Conservation (phyloP, 2,888 invertebrate genomes). For the Caenorhabditis doughertyi region DNA sequence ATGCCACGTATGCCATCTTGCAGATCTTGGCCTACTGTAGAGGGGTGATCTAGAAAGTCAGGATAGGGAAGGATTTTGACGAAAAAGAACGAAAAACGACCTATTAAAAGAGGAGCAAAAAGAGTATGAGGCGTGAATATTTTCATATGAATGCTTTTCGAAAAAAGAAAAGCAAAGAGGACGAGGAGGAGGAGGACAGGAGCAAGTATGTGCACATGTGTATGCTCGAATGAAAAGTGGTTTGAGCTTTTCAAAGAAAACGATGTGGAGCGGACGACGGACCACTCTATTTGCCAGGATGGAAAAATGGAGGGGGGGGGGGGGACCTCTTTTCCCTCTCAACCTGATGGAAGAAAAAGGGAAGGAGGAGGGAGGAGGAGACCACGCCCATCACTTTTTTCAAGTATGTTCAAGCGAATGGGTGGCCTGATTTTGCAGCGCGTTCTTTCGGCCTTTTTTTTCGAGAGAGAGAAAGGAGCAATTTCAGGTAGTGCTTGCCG, state of each 20-base stretch:
- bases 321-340: slow-evolving; percentile 31
- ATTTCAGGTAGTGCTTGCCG: too few relatives aligned
- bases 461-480: too few relatives aligned
- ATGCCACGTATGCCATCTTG: slow-evolving; percentile 58
- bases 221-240: slow-evolving; percentile 62
- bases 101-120: too few relatives aligned
- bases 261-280: slow-evolving; percentile 28
- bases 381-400: slow-evolving; percentile 33
- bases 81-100: not conserved
- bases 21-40: not conserved
- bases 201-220: not conserved
- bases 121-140: not conserved
- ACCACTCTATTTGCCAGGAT: slow-evolving; percentile 30
- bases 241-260: slow-evolving; percentile 56
- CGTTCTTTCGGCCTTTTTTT: too few relatives aligned
- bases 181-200: not conserved
- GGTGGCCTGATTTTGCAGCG: too few relatives aligned
- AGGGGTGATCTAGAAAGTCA: not conserved
- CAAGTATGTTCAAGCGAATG: slow-evolving; percentile 11
- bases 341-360: slow-evolving; percentile 32
- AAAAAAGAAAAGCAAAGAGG: not conserved
- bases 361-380: slow-evolving; percentile 25
- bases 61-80: not conserved
- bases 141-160: too few relatives aligned
- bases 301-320: slow-evolving; percentile 15